These are phyloP conservation scores for Scotopteryx bipunctaria DNA, from an alignment of 2,888 invertebrate genomes.

Conservation along the genomic window DNA sequence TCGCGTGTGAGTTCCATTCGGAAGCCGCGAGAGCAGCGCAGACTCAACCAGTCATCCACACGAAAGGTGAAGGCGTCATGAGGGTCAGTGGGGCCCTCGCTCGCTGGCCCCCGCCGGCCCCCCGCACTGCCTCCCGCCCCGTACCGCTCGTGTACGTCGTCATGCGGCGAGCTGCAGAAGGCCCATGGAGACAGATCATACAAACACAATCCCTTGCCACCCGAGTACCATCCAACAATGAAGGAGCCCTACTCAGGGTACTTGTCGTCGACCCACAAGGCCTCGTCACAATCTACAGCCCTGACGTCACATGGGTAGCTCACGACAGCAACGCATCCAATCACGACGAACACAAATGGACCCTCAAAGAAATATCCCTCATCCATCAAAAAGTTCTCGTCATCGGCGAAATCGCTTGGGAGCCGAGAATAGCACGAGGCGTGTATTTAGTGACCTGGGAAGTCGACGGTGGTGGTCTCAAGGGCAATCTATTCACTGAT, in stretches of 20 bases:
- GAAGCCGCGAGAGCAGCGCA: constrained; percentile 85
- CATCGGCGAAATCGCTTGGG: constrained; percentile 89
- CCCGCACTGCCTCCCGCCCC: constrained; percentile 81
- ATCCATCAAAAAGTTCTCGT: constrained; percentile 88
- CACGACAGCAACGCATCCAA: constrained; percentile 79
- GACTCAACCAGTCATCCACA: constrained; percentile 87
- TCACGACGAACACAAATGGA: constrained; percentile 83
- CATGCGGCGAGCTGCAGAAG: constrained; percentile 85
- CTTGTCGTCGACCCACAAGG: constrained; percentile 88
- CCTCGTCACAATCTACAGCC: constrained; percentile 87
- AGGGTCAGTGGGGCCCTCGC: constrained; percentile 85
- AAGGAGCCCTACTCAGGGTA: constrained; percentile 86
- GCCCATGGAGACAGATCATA: constrained; percentile 86
- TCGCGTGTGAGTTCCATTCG: constrained; percentile 87
- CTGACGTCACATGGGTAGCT: constrained; percentile 84
- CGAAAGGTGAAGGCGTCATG: constrained; percentile 87
- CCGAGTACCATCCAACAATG: constrained; percentile 85
- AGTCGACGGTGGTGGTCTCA: constrained; percentile 91
- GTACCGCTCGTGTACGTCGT: constrained; percentile 87
- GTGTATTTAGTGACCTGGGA: constrained; percentile 93
- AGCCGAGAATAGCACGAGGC: constrained; percentile 85
- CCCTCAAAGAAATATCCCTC: constrained; percentile 86
- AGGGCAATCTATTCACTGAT: constrained; percentile 92
- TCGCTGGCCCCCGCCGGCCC: constrained; percentile 86
- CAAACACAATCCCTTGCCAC: constrained; percentile 86